These are phyloP conservation scores for Potamilus streckersoni DNA, from an alignment of 1,140 invertebrate genomes.

Conservation along the genomic window DNA sequence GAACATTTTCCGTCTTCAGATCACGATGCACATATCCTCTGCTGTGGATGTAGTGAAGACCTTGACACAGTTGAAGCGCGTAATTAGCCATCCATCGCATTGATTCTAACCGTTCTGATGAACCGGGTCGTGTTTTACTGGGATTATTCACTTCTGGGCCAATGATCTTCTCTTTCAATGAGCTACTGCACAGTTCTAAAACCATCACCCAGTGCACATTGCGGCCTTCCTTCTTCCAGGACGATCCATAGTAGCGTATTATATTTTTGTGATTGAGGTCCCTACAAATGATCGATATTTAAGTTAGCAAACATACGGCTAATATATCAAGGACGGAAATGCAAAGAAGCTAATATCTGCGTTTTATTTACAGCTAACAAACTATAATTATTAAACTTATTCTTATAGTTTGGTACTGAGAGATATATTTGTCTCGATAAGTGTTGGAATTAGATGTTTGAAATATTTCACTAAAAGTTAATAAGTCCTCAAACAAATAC, in stretches of 20 bases:
- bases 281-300: conserved; percentile 10
- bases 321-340: no score
- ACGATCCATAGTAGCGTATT: conserved; percentile 49
- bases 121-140: conserved; percentile 15
- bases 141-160: conserved; percentile 27
- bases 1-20: conserved; percentile 61
- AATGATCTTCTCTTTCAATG: conserved; percentile 47
- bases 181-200: conserved; percentile 51
- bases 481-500: no score
- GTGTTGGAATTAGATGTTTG: no score
- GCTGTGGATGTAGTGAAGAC: conserved; percentile 51
- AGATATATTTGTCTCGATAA: no score
- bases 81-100: conserved; percentile 44
- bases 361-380: no score
- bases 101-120: conserved; percentile 26
- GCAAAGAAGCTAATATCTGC: no score
- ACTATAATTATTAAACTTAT: no score
- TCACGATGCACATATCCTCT: conserved; percentile 59
- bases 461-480: no score
- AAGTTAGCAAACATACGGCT: no score
- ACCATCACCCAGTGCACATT: conserved; percentile 52
- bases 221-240: conserved; percentile 7
- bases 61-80: conserved; percentile 44
- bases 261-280: conserved; percentile 46
- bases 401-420: no score